These are phyloP conservation scores for Limonius californicus DNA, from an alignment of 1,140 invertebrate species.

Conservation along the genomic window DNA sequence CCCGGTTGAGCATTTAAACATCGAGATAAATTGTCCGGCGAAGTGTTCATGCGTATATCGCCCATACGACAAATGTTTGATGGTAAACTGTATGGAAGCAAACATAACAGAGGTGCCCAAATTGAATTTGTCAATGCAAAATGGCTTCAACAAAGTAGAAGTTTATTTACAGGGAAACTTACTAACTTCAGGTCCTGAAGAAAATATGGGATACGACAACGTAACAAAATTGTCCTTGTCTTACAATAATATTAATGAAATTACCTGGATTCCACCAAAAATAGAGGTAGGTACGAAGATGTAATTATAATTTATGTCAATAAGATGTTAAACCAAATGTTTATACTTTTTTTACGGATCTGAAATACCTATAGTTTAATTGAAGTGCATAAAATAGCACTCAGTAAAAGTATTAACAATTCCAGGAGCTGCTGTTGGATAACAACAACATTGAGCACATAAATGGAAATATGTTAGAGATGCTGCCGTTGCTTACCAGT, in stretches of 20 bases:
- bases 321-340: no score
- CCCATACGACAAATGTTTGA: conserved; percentile 17
- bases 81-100: conserved; percentile 27
- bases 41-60: conserved; percentile 22
- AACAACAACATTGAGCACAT: no score
- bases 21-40: conserved; percentile 22
- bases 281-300: no score
- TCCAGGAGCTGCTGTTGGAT: no score
- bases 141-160: not conserved
- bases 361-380: no score
- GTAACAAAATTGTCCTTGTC: conserved; percentile 30
- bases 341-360: no score
- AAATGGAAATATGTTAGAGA: no score
- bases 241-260: conserved; percentile 24
- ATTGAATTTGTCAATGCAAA: not conserved
- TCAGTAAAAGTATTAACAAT: no score
- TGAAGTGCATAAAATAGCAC: no score
- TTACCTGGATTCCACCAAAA: conserved; percentile 30
- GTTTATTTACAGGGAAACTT: conserved; percentile 20
- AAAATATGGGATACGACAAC: conserved; percentile 22
- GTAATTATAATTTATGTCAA: no score
- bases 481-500: no score
- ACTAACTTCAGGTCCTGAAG: conserved; percentile 4
- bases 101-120: conserved; percentile 20
- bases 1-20: not conserved